Percentiles rank a stretch among this genome's conserved stretches.
These are phyloP conservation scores for Neofelis nebulosa DNA, from an alignment of 2,113 vertebrate species.

Conservation along the genomic window DNA sequence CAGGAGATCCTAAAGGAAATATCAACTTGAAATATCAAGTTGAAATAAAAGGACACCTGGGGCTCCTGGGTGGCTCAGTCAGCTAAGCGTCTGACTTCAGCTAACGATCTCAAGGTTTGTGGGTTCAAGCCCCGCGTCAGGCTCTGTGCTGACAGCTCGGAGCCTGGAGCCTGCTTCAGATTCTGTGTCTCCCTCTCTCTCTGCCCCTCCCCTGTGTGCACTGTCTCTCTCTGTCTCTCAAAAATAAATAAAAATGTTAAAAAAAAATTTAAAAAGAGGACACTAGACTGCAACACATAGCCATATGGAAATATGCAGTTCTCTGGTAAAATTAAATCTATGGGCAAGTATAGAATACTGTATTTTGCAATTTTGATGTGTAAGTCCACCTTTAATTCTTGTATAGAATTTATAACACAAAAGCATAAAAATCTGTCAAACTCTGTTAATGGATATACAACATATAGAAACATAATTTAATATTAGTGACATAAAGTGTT, in stretches of 20 bases:
- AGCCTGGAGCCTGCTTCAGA: too few species aligned
- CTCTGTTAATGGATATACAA: not conserved
- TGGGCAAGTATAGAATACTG: not conserved
- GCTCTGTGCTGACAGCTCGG: too few species aligned
- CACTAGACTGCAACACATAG: not conserved
- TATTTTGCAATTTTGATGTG: not conserved
- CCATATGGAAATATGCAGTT: not conserved
- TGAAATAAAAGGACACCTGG: not conserved
- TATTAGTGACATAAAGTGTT: too few species aligned
- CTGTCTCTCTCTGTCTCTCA: too few species aligned
- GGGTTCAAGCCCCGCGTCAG: too few species aligned
- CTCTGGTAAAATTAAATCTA: not conserved
- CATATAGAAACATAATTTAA: not conserved
- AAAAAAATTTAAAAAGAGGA: not conserved
- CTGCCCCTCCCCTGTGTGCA: too few species aligned
- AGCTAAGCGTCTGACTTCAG: too few species aligned
- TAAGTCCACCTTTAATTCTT: not conserved
- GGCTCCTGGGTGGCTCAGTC: too few species aligned
- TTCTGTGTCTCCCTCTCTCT: too few species aligned
- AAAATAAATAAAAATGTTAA: too few species aligned
- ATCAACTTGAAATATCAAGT: not conserved
- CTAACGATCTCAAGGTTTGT: too few species aligned
- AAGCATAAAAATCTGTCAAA: not conserved
- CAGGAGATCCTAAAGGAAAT: not conserved
- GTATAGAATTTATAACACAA: not conserved